phyloP scores from a whole-genome alignment of 2,797 vertebrate species.

The Hippoglossus hippoglossus region DNA sequence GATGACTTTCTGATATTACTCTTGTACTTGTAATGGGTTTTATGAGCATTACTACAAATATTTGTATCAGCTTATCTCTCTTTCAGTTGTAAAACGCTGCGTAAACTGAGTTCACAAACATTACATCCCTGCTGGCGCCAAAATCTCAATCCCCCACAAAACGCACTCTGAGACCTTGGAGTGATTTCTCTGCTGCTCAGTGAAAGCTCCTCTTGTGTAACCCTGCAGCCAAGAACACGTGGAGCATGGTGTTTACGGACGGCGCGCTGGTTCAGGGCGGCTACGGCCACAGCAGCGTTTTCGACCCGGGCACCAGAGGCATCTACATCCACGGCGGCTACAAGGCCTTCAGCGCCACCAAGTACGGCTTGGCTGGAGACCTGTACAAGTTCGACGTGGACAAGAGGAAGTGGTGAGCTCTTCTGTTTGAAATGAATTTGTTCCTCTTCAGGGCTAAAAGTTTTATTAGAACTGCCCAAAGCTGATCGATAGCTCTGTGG shows the following conservation, averaged over 20 bases:
- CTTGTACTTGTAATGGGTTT: not conserved
- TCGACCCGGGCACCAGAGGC: conserved; percentile 87
- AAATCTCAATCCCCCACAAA: not conserved
- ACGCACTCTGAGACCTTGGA: no score
- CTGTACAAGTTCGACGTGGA: conserved; percentile 93
- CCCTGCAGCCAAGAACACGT: conserved; percentile 85
- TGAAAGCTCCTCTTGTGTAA: not conserved
- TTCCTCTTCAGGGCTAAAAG: no score
- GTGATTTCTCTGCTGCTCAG: not conserved
- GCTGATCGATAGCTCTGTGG: no score
- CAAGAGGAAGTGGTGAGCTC: conserved; percentile 88
- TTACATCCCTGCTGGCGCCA: not conserved
- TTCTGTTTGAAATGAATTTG: not conserved
- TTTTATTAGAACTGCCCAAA: no score
- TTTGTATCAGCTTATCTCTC: not conserved
- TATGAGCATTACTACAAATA: not conserved
- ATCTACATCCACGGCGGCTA: conserved; percentile 97
- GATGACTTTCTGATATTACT: not conserved
- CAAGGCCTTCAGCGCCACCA: conserved; percentile 97
- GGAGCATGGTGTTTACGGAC: conserved; percentile 86
- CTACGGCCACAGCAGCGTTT: conserved; percentile 97
- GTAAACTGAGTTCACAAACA: no score
- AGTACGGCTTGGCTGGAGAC: conserved; percentile 95
- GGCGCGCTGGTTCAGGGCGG: conserved; percentile 97
- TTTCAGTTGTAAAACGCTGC: not conserved